These are phyloP conservation scores for Sinohyriopsis cumingii DNA, from an alignment of 2,888 invertebrate genomes.

Conservation along the genomic window DNA sequence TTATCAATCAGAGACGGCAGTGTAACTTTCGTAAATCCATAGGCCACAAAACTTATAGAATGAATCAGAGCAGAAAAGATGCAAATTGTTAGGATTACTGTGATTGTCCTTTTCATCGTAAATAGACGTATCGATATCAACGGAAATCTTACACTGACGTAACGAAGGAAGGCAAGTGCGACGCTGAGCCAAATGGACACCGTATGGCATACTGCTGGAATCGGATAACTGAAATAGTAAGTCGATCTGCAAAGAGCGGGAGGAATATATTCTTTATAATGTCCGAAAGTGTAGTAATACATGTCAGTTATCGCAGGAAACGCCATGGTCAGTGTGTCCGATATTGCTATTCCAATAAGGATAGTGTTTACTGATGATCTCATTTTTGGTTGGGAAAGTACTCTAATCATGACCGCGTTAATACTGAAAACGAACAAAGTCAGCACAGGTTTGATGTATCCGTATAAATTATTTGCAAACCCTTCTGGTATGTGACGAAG, in stretches of 20 bases:
- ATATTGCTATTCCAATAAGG: constrained; percentile 15
- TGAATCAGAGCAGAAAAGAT: too few species aligned
- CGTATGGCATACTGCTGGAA: constrained; percentile 14
- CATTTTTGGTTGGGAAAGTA: constrained; percentile 10
- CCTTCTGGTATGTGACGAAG: constrained; percentile 4
- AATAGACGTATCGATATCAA: constrained; percentile 7
- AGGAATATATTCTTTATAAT: constrained; percentile 12
- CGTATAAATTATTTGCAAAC: constrained; percentile 7
- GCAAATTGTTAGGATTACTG: not conserved
- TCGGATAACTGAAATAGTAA: constrained; percentile 4
- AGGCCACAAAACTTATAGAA: too few species aligned
- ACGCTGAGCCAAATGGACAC: constrained; percentile 24
- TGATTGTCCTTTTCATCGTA: constrained; percentile 2
- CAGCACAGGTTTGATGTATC: constrained; percentile 15
- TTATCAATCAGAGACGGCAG: too few species aligned
- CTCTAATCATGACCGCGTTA: constrained; percentile 9
- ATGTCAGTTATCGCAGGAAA: constrained; percentile 12
- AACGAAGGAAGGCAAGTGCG: constrained; percentile 19
- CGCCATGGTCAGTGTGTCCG: constrained; percentile 15
- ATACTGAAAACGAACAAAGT: constrained; percentile 13
- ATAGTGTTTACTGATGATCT: constrained; percentile 20
- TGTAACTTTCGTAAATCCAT: too few species aligned
- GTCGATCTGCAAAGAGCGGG: constrained; percentile 3
- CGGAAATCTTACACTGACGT: constrained; percentile 15
- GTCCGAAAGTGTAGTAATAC: constrained; percentile 13